Evolutionary conservation across 2,888 invertebrate genomes (phyloP).

Genomic region (Phania funesta): DNA sequence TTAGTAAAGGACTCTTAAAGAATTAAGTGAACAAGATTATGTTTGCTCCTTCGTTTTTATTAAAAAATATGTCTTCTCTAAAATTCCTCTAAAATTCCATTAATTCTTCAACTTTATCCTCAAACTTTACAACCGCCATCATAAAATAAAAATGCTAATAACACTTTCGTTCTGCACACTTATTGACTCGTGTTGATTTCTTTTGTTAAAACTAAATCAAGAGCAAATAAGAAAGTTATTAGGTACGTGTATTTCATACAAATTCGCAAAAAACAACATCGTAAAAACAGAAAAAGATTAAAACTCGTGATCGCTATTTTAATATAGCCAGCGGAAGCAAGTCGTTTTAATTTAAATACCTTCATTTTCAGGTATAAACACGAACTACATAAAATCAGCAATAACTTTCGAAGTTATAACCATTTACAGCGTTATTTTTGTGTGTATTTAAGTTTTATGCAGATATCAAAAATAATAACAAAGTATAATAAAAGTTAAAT

Average conservation of each 20-base stretch:
- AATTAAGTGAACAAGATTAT: no score
- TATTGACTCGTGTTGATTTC: conserved; percentile 23
- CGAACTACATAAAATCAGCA: conserved; percentile 33
- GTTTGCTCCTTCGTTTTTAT: no score
- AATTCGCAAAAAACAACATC: conserved; percentile 13
- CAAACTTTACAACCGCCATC: background rate
- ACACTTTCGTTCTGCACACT: conserved; percentile 37
- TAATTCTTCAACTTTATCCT: background rate
- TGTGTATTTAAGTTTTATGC: background rate
- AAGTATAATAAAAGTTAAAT: background rate
- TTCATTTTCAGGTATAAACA: conserved; percentile 30
- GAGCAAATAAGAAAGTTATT: conserved; percentile 59
- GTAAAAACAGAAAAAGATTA: conserved; percentile 19
- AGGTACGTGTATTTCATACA: conserved; percentile 53
- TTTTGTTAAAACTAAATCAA: conserved; percentile 52
- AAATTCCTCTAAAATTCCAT: no score
- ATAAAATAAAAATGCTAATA: conserved; percentile 21
- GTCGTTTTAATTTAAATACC: conserved; percentile 30
- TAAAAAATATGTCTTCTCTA: no score
- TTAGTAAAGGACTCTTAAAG: no score
- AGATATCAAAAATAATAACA: background rate
- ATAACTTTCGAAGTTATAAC: background rate
- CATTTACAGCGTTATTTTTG: conserved; percentile 14
- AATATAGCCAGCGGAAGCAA: conserved; percentile 1
- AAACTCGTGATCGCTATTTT: conserved; percentile 44